phyloP scores from a whole-genome alignment of 1,140 invertebrate species.

The Drosophila tsacasi region DNA sequence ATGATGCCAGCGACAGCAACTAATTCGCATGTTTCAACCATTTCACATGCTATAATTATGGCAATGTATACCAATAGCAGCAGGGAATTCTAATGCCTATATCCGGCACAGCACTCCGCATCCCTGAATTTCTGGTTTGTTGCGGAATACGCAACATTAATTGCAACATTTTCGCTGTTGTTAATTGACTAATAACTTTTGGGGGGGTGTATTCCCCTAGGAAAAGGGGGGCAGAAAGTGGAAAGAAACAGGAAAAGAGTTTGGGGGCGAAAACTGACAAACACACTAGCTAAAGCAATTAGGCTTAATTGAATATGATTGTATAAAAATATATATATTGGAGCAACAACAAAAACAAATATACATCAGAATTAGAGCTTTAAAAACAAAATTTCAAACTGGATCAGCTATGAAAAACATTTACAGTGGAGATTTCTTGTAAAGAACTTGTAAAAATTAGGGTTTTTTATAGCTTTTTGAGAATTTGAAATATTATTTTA shows the following conservation, averaged over 20 bases:
- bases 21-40: conserved; percentile 76
- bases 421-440: not conserved
- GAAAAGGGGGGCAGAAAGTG: not conserved
- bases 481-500: not conserved
- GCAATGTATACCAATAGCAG: conserved; percentile 55
- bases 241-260: conserved; percentile 7
- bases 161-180: conserved; percentile 71
- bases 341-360: not conserved
- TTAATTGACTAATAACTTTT: conserved; percentile 77
- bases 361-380: conserved; percentile 8
- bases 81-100: conserved; percentile 27
- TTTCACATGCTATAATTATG: conserved; percentile 71
- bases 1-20: conserved; percentile 26
- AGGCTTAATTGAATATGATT: conserved; percentile 76
- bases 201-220: conserved; percentile 15
- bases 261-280: not conserved
- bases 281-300: conserved; percentile 51
- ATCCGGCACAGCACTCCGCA: not conserved
- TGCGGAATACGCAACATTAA: conserved; percentile 63
- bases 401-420: conserved; percentile 13
- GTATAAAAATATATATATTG: conserved; percentile 25
- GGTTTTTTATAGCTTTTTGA: not conserved
- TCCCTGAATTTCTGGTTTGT: conserved; percentile 18
- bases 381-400: conserved; percentile 63
- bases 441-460: not conserved